These are phyloP conservation scores for Gila orcuttii DNA, from an alignment of 2,113 vertebrate species.

Conservation along the genomic window DNA sequence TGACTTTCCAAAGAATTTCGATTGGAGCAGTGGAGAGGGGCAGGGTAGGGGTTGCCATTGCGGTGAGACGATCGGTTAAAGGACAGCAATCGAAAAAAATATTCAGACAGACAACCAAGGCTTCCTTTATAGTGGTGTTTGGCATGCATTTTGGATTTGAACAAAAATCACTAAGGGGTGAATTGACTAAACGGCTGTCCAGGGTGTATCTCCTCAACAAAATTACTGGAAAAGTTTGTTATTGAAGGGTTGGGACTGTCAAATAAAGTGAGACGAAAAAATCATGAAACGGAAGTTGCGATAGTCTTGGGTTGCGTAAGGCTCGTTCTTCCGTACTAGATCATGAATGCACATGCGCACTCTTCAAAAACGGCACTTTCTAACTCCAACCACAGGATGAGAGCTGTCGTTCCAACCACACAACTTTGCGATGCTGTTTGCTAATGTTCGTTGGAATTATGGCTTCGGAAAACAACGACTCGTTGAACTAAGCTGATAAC, in stretches of 20 bases:
- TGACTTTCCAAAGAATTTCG: conserved; percentile 83
- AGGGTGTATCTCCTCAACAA: neutral
- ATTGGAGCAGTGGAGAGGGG: conserved; percentile 70
- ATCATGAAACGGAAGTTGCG: neutral
- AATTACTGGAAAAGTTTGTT: neutral
- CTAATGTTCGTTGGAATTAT: too few relatives aligned
- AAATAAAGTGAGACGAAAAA: neutral
- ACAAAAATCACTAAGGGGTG: neutral
- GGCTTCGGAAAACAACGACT: too few relatives aligned
- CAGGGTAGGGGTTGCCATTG: conserved; percentile 56
- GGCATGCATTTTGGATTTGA: neutral
- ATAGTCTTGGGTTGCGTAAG: too few relatives aligned
- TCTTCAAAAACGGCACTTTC: too few relatives aligned
- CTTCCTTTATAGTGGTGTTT: conserved; percentile 11
- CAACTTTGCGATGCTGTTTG: too few relatives aligned
- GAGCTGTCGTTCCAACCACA: too few relatives aligned
- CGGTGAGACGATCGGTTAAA: neutral
- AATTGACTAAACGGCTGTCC: neutral
- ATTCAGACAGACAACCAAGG: conserved; percentile 18
- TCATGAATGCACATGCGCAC: too few relatives aligned
- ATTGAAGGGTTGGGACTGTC: neutral
- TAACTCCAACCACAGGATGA: too few relatives aligned
- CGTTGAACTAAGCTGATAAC: too few relatives aligned
- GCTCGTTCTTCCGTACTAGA: too few relatives aligned
- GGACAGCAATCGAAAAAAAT: neutral